Evolutionary conservation across 2,888 invertebrate genomes (phyloP).

Genomic region (Sisyra terminalis): DNA sequence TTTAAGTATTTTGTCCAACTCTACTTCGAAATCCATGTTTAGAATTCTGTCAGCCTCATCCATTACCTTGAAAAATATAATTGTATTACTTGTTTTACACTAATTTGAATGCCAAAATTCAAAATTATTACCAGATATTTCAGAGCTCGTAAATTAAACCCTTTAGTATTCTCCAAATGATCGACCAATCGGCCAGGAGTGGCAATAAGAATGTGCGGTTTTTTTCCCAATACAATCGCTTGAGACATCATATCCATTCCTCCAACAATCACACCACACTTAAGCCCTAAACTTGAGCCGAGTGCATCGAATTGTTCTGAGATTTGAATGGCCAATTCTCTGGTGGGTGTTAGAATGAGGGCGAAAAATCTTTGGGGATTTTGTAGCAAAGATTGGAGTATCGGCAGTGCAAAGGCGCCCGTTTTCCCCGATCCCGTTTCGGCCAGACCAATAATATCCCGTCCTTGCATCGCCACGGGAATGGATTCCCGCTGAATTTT

Average conservation of each 20-base stretch:
- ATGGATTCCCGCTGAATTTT: slow-evolving; percentile 92
- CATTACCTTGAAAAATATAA: slow-evolving; percentile 52
- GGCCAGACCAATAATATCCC: slow-evolving; percentile 42
- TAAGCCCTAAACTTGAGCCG: slow-evolving; percentile 64
- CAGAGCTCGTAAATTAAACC: slow-evolving; percentile 77
- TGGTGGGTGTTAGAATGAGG: slow-evolving; percentile 84
- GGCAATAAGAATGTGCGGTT: slow-evolving; percentile 93
- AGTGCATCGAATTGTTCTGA: slow-evolving; percentile 96
- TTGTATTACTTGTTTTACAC: too few species aligned
- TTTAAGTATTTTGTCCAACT: slow-evolving; percentile 89
- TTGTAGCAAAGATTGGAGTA: slow-evolving; percentile 77
- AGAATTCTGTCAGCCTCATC: slow-evolving; percentile 98
- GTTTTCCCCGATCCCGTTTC: slow-evolving; percentile 96
- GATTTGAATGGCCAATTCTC: slow-evolving; percentile 97
- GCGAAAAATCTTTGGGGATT: slow-evolving; percentile 91
- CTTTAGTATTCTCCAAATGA: slow-evolving; percentile 95
- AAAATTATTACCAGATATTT: slow-evolving; percentile 45
- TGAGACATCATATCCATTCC: slow-evolving; percentile 99
- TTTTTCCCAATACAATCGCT: slow-evolving; percentile 76
- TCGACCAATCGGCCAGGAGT: slow-evolving; percentile 93
- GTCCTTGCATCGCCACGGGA: slow-evolving; percentile 78
- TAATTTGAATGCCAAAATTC: too few species aligned
- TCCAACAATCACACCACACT: slow-evolving; percentile 92
- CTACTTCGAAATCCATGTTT: slow-evolving; percentile 98
- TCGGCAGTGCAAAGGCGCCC: slow-evolving; percentile 93